Base-by-base conservation (phyloP, 2,113 vertebrate genomes). In the Hemicordylus capensis region DNA sequence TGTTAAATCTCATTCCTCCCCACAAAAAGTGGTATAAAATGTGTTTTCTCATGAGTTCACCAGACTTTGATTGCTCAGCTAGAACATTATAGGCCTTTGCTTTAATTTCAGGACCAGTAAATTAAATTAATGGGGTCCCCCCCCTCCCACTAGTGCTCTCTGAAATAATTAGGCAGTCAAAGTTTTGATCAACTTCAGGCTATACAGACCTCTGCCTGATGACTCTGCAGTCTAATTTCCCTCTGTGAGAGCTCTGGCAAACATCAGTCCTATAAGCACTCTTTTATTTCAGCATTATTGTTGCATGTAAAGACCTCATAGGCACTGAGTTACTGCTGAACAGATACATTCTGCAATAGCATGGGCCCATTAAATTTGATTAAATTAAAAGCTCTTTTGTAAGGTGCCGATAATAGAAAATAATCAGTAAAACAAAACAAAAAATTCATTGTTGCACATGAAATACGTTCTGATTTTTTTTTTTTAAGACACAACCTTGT, bases 211-310 rank as follows among this genome's bases (percentile, higher is more conserved):
- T 87, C 79, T 48, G 80, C 67, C 84, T 85, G 42, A 48, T 48
- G 4, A 1, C 8, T 87, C 1, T 44, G 93, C 42, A 48, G 19
- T 83, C 51, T 88, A 80, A 83, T 86, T 17, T 80, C 34, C 87
- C 46, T 80, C 70, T 15, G 58, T 5, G 2, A 82, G 9, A 22
- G 31, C 48, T 64, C n/a, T 89, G 72, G 12, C 69, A 34, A 73
- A 86, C 24, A 82, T 6, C 44, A n/a, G 17, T n/a, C 4, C 85
- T 89, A 83, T 42, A 82, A 42, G 72, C 24, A 83, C 22, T 6
- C 70, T 61, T 92, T 90, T 89, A 28, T 85, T 83, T 89, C 69
- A 70, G 61, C 80, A 19, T 89, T 87, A 19, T 70, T 85, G 37
- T 83, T 85, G 28, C 37, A 70, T 17, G 15, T 78, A 64, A 89